Conservation (phyloP, 2,113 vertebrate species). For the Pollachius pollachius region DNA sequence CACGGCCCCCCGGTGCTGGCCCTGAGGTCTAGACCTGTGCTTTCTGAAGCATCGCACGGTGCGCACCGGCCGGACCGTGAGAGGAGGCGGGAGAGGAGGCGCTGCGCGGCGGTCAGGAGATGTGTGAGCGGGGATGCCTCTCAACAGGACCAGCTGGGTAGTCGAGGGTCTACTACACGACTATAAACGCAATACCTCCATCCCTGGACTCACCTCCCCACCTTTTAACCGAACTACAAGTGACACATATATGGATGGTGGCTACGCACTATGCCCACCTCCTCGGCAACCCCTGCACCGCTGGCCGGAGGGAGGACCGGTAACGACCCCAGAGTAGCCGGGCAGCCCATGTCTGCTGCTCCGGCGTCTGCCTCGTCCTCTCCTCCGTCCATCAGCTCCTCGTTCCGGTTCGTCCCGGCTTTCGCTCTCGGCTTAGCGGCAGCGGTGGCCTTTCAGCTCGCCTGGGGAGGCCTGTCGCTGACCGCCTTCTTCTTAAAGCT, state of each 20-base stretch:
- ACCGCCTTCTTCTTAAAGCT: conserved; percentile 76
- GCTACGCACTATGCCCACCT: conserved; percentile 63
- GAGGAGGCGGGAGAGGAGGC: conserved; percentile 26
- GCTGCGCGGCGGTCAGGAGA: conserved; percentile 45
- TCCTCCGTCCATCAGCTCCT: conserved; percentile 30
- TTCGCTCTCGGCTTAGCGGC: conserved; percentile 69
- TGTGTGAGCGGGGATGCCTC: conserved; percentile 65
- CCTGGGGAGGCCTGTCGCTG: conserved; percentile 70
- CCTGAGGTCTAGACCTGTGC: background rate
- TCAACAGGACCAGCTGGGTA: conserved; percentile 42
- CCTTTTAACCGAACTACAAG: conserved; percentile 30
- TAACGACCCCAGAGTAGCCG: conserved; percentile 31
- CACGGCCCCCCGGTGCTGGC: background rate
- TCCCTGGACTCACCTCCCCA: conserved; percentile 19
- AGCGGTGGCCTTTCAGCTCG: conserved; percentile 69
- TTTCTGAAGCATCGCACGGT: conserved; percentile 14
- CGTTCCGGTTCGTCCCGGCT: conserved; percentile 64
- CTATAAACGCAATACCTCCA: conserved; percentile 25
- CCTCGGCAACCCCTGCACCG: conserved; percentile 46
- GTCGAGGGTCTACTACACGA: conserved; percentile 40
- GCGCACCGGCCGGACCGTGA: conserved; percentile 26
- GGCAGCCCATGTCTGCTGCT: conserved; percentile 58
- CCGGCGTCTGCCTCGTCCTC: conserved; percentile 15
- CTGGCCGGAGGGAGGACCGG: conserved; percentile 64
- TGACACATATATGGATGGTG: conserved; percentile 66